Evolutionary conservation across 2,888 invertebrate genomes (phyloP).

Genomic region (Baronia brevicornis): DNA sequence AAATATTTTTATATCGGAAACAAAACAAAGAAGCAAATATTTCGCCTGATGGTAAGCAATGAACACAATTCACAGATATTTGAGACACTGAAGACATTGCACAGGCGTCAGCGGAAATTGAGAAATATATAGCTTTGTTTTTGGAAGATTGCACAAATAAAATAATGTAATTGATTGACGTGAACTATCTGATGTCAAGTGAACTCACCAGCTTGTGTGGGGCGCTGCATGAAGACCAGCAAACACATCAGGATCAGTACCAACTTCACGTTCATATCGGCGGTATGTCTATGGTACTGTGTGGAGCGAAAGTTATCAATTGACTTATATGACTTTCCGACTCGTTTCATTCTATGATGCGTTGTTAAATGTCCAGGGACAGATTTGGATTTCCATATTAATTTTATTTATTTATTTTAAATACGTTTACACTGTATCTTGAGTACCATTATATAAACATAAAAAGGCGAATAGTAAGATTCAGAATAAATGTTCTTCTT

Average conservation of each 20-base stretch:
- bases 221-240: constrained; percentile 23
- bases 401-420: no score
- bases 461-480: no score
- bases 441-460: no score
- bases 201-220: constrained; percentile 43
- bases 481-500: no score
- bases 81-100: no score
- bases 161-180: neutral
- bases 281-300: constrained; percentile 5
- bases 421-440: no score
- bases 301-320: neutral
- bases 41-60: no score
- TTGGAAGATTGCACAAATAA: neutral
- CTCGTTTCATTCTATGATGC: constrained; percentile 33
- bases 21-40: no score
- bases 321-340: constrained; percentile 43
- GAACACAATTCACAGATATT: no score
- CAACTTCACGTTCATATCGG: constrained; percentile 35
- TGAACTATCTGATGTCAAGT: constrained; percentile 1
- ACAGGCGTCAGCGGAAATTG: no score
- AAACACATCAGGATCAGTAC: constrained; percentile 27
- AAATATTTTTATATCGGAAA: no score
- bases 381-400: no score
- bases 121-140: neutral
- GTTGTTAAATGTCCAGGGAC: constrained; percentile 30